These are phyloP conservation scores for Sternotherus odoratus DNA, from an alignment of 2,797 vertebrate species.

Conservation along the genomic window DNA sequence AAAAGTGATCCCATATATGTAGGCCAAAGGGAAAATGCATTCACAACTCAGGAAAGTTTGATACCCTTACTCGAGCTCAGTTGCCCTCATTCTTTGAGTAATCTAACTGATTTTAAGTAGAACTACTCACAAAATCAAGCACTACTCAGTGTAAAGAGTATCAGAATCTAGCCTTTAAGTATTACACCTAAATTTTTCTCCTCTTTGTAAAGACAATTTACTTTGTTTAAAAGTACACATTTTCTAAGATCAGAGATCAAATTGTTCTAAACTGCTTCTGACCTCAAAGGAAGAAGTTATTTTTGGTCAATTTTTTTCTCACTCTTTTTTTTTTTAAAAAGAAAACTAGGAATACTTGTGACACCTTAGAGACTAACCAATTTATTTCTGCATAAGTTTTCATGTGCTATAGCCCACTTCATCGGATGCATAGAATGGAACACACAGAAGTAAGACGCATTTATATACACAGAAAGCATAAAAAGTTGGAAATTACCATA, in stretches of 20 bases:
- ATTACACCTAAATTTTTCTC: neutral
- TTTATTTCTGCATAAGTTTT: too few species aligned
- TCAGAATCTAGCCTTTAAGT: neutral
- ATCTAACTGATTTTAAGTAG: neutral
- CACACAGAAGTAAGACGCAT: too few species aligned
- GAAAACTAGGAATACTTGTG: too few species aligned
- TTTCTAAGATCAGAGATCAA: slow-evolving; percentile 42
- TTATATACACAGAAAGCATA: too few species aligned
- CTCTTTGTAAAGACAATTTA: slow-evolving; percentile 1
- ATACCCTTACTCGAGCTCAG: neutral
- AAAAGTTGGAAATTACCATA: too few species aligned
- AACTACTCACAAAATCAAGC: neutral
- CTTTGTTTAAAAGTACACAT: slow-evolving; percentile 20
- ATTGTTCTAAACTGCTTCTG: neutral
- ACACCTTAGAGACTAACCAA: too few species aligned
- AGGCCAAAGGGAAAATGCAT: neutral
- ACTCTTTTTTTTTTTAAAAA: neutral
- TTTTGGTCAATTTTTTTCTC: neutral
- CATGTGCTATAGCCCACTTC: too few species aligned
- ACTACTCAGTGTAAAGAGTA: neutral
- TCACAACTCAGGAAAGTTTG: neutral
- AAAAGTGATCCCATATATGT: accelerated
- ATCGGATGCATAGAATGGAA: too few species aligned
- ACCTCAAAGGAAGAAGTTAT: neutral
- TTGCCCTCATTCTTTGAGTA: neutral